Evolutionary conservation across 1,140 invertebrate genomes (phyloP).

Genomic region (Marisa cornuarietis): DNA sequence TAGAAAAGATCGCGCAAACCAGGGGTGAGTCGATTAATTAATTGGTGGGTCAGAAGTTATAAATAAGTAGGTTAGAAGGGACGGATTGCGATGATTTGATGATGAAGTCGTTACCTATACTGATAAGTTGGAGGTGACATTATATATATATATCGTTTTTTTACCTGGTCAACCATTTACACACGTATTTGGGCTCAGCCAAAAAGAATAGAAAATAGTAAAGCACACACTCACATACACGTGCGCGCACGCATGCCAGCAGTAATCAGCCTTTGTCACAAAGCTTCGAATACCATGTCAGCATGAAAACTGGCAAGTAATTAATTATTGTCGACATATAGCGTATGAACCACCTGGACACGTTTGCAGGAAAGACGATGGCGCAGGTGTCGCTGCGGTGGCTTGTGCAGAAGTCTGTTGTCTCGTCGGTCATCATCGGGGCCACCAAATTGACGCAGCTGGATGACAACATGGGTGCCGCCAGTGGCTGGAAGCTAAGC

Average conservation of each 20-base stretch:
- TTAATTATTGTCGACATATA: not conserved
- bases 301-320: too few relatives aligned
- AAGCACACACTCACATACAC: too few relatives aligned
- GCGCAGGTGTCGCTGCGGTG: slow-evolving; percentile 44
- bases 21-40: slow-evolving; percentile 16
- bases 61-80: not conserved
- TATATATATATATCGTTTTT: too few relatives aligned
- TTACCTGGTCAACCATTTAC: too few relatives aligned
- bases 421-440: slow-evolving; percentile 49
- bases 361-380: slow-evolving; percentile 20
- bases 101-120: not conserved
- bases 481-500: slow-evolving; percentile 32
- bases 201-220: too few relatives aligned
- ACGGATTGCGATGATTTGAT: not conserved
- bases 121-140: not conserved
- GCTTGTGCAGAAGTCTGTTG: slow-evolving; percentile 39
- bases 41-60: not conserved
- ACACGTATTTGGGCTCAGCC: too few relatives aligned
- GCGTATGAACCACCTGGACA: not conserved
- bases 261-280: too few relatives aligned
- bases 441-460: slow-evolving; percentile 38
- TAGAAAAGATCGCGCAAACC: slow-evolving; percentile 6
- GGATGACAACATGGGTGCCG: slow-evolving; percentile 42
- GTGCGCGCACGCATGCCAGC: not conserved
- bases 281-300: too few relatives aligned